A percentile compares a stretch with the other conserved stretches of the same genome.
These are phyloP conservation scores for Phodopus roborovskii DNA, from an alignment of 2,113 vertebrate genomes.

Conservation along the genomic window DNA sequence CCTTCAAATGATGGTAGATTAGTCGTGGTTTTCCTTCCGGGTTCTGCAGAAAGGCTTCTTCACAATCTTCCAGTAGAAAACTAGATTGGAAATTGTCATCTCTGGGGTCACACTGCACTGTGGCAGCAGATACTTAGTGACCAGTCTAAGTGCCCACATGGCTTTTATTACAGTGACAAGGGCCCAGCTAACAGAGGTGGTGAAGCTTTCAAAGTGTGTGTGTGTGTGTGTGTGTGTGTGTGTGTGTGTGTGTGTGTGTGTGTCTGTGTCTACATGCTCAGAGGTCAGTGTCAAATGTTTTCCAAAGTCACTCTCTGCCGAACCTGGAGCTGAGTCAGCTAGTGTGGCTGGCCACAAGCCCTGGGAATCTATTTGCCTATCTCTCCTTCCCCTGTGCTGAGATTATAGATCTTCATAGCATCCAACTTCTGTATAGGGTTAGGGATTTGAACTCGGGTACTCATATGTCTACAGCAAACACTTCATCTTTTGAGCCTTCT, in stretches of 20 bases:
- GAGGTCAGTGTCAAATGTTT: background rate
- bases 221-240: background rate
- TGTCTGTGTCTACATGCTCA: background rate
- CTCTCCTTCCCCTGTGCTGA: background rate
- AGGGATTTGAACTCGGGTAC: background rate
- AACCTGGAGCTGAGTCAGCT: background rate
- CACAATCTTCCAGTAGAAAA: conserved; percentile 92
- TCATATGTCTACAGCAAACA: background rate
- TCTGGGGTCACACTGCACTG: conserved; percentile 80
- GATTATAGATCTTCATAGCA: background rate
- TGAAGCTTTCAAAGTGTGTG: background rate
- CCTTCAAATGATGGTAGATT: conserved; percentile 91
- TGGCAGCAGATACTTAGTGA: conserved; percentile 71
- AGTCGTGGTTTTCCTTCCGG: conserved; percentile 93
- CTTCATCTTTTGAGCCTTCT: background rate
- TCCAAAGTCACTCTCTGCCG: background rate
- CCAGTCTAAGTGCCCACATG: conserved; percentile 62
- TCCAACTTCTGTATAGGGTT: background rate
- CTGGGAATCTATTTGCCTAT: background rate
- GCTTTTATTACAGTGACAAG: conserved; percentile 72
- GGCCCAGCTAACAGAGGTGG: conserved; percentile 24
- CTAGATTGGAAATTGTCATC: conserved; percentile 87
- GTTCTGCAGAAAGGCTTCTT: conserved; percentile 96
- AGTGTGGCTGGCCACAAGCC: background rate
- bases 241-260: background rate